A percentile compares a stretch with the other conserved stretches of the same genome.
These are phyloP conservation scores for Fundulus diaphanus DNA, from an alignment of 2,797 vertebrate genomes.

Conservation along the genomic window DNA sequence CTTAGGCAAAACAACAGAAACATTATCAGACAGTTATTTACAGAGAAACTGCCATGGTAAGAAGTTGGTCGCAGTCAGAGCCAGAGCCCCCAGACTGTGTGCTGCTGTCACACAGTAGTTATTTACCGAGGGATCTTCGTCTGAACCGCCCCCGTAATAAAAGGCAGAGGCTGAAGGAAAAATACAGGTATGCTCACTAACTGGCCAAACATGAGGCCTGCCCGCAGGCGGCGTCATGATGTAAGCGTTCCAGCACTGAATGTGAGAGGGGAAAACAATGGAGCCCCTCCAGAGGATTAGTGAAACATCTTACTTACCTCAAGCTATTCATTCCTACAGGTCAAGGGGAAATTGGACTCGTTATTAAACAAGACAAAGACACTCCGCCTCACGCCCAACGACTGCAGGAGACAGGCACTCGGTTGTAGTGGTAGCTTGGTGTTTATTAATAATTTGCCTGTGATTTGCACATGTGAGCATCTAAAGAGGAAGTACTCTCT, in stretches of 20 bases:
- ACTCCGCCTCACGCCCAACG: too few relatives aligned
- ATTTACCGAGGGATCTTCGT: neutral
- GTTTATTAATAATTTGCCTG: constrained; percentile 21
- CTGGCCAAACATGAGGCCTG: neutral
- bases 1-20: neutral
- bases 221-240: neutral
- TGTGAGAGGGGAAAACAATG: neutral
- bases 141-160: constrained; percentile 14
- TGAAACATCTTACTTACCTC: neutral
- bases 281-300: neutral
- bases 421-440: neutral
- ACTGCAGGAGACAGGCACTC: neutral
- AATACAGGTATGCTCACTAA: constrained; percentile 14
- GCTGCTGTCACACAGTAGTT: neutral
- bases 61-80: too few relatives aligned
- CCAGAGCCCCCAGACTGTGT: neutral
- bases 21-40: neutral
- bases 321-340: neutral
- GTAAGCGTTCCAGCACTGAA: neutral
- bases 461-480: constrained; percentile 39
- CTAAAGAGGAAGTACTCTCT: constrained; percentile 31
- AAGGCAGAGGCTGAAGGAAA: constrained; percentile 4
- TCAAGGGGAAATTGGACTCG: neutral
- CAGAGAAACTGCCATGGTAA: neutral
- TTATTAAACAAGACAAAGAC: too few relatives aligned